Conservation (phyloP, 2,113 vertebrate genomes). For the Cranoglanis bouderius region DNA sequence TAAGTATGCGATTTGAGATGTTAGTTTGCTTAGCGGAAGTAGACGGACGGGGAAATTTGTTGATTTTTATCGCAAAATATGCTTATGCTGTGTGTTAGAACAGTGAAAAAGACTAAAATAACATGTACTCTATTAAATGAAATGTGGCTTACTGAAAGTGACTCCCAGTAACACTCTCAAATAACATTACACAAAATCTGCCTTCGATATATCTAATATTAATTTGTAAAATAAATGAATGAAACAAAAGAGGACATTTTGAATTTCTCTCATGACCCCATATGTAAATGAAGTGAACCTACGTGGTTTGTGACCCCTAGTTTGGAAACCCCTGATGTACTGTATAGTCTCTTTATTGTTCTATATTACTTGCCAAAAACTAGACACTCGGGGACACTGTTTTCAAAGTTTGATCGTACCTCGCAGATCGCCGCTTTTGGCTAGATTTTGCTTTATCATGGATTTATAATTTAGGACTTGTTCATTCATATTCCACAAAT, state of each 20-base stretch:
- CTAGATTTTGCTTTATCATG: background rate
- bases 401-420: background rate
- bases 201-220: background rate
- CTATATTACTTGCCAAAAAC: background rate
- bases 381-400: background rate
- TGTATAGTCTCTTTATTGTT: background rate
- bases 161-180: background rate
- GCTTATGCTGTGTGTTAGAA: background rate
- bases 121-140: background rate
- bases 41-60: background rate
- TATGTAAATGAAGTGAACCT: background rate
- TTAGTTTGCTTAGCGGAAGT: background rate
- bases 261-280: background rate
- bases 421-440: background rate
- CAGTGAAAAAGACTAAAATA: background rate
- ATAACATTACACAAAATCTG: background rate
- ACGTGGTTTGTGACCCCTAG: background rate
- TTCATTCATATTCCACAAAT: background rate
- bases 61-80: background rate
- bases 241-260: background rate
- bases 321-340: background rate
- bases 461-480: background rate
- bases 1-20: background rate
- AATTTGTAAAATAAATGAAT: background rate
- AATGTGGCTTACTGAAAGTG: background rate